Conservation (phyloP, 1,140 invertebrate genomes). For the Phenacoccus solenopsis region DNA sequence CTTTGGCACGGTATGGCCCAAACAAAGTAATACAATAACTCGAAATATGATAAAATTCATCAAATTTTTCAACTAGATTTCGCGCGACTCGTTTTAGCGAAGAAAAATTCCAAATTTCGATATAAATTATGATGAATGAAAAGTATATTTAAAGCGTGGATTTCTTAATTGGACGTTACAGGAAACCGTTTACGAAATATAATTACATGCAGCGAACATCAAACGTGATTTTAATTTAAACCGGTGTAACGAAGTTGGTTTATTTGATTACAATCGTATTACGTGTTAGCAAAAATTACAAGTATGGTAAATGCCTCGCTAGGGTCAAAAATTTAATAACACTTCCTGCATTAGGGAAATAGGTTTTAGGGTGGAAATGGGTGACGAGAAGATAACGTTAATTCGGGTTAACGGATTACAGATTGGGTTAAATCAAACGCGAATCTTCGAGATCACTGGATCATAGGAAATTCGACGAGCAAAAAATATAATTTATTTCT, state of each 20-base stretch:
- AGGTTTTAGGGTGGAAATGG: too few species aligned
- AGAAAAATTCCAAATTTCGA: not conserved
- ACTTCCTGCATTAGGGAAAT: too few species aligned
- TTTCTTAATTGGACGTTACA: not conserved
- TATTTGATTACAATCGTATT: constrained; percentile 3
- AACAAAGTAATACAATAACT: not conserved
- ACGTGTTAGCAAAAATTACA: too few species aligned
- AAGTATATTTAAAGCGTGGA: not conserved
- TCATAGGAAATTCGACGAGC: too few species aligned
- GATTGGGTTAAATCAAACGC: too few species aligned
- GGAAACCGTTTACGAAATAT: constrained; percentile 1
- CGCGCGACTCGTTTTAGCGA: not conserved
- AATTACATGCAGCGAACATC: not conserved
- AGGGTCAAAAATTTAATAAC: too few species aligned
- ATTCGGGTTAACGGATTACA: too few species aligned
- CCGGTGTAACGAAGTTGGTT: not conserved
- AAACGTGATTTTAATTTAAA: not conserved
- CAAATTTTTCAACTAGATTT: not conserved
- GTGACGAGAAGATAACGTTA: too few species aligned
- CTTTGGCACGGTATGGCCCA: not conserved
- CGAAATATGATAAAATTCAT: not conserved
- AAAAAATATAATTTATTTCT: too few species aligned
- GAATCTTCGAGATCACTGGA: too few species aligned
- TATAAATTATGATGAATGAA: not conserved
- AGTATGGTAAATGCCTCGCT: too few species aligned